Conservation (phyloP, 2,113 vertebrate genomes). For the Pteruthius melanotis region DNA sequence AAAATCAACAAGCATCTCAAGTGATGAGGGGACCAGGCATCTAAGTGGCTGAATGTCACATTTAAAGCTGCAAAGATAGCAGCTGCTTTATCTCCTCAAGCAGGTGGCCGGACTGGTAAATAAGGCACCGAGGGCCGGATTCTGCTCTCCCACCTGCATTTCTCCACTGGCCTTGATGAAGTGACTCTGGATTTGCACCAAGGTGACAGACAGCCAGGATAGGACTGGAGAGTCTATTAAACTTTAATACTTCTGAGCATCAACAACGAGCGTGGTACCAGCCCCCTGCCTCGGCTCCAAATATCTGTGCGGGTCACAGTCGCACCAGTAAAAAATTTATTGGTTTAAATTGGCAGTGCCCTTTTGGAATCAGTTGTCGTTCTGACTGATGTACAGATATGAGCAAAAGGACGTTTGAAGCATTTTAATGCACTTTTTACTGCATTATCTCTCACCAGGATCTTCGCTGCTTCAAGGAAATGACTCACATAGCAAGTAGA, state of each 20-base stretch:
- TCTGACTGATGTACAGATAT: constrained; percentile 51
- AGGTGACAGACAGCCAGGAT: background rate
- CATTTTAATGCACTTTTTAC: constrained; percentile 70
- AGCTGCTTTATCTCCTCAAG: constrained; percentile 76
- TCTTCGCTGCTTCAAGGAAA: constrained; percentile 68
- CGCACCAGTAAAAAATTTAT: constrained; percentile 29
- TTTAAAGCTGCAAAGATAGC: constrained; percentile 74
- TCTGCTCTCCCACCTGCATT: background rate
- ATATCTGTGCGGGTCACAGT: background rate
- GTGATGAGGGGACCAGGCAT: constrained; percentile 61
- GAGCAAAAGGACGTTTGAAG: constrained; percentile 66
- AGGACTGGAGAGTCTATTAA: constrained; percentile 63
- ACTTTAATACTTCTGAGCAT: constrained; percentile 66
- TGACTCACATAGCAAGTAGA: constrained; percentile 62
- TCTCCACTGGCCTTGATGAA: rapidly evolving
- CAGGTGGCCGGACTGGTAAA: constrained; percentile 74
- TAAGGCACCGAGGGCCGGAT: constrained; percentile 43
- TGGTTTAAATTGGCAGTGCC: constrained; percentile 39
- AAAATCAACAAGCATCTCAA: constrained; percentile 77
- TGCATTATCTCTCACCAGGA: constrained; percentile 70
- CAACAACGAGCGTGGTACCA: background rate
- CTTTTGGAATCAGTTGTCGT: background rate
- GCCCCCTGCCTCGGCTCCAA: background rate
- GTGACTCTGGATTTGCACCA: background rate
- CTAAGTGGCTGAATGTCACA: constrained; percentile 77